Evolutionary conservation across 2,113 vertebrate genomes (phyloP), one percentile per base, ranked within the genome.

Genomic region (Stomatorhinus ivindoensis): DNA sequence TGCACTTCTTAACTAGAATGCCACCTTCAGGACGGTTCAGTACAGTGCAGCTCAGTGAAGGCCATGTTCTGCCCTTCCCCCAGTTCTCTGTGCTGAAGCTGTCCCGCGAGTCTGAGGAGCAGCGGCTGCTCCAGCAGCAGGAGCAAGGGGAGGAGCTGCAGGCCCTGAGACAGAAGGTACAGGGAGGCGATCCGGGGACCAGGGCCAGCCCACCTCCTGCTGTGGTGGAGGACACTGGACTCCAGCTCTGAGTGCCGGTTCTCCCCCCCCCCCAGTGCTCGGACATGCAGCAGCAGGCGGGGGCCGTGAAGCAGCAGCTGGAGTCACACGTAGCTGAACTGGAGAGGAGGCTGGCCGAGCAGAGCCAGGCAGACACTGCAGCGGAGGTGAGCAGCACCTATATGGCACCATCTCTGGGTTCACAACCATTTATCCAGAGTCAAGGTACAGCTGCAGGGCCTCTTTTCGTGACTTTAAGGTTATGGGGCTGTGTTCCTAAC

Each of bases 361-460:
- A 88, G 87, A 21, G 51, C 44, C 89, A 90, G 39, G 92, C 90
- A 3, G 91, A 96, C 91, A 95, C 97, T 1, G 93, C 95, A 2
- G 96, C 95, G 92, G 97, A 98, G 95, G 98, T 99, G 90, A 95
- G 94, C 7, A 9, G 13, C 15, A 2, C 2, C 7, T 58, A 7
- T 6, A 21, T 21, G 53, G 19, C 35, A 27, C 24, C 24, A 2
- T 9, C 46, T 85, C 10, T 51, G 1, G 3, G 61, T 31, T 69
- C n/a, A 69, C 61, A 69, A 3, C 61, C 61, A 0, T 65, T 65
- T 65, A 31, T 31, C n/a, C 61, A 65, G 61, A 11, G 9, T 27
- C 61, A 65, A 27, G 61, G 10, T 31, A 65, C 4, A 2, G 27
- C 39, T 15, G 17, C n/a, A 46, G 9, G 31, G 27, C 4, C 47